Evolutionary conservation across 2,113 vertebrate genomes (phyloP), one percentile per base, ranked within the genome.

Genomic region (Murina feae): DNA sequence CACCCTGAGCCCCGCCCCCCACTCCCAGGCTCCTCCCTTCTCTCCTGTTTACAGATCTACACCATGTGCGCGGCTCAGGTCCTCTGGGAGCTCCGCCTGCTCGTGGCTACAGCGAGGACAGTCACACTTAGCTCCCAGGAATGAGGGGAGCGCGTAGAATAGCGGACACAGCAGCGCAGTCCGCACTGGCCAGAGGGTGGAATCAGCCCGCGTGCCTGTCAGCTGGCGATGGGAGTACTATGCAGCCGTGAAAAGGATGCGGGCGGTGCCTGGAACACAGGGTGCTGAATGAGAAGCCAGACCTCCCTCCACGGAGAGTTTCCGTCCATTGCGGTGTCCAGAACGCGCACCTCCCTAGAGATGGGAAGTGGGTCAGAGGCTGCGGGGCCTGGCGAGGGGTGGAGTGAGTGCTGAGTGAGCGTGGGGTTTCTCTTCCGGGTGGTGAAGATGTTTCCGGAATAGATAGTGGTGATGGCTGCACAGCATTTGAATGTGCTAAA

Each of bases 361-460:
- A 20, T 6, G 1, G 79, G 17, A n/a, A 18, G 28, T 11, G 39
- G n/a, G 17, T 20, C 5, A 28, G 44, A 28, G 30, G 30, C 1
- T 3, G 51, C 42, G 0, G 5, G 65, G 14, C 7, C 39, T 39
- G 75, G 30, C 35, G 9, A 39, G 3, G 13, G 32, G 5, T 12
- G 72, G 32, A 32, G 28, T 4, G 44, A 28, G 44, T 7, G 20
- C 23, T 21, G 0, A 2, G 9, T 0, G 39, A n/a, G n/a, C 0
- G 0, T 3, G 44, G 55, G 68, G 30, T 9, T 44, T 44, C 78
- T 44, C 7, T 21, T 6, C 2, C 0, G 5, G 55, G 35, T 0
- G 35, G 63, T 1, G 5, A 5, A 18, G 4, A 21, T 23, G 2
- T 42, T 35, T 74, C 21, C 35, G 11, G 39, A 21, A 35, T 0